These are phyloP conservation scores for Crossaster papposus DNA, from an alignment of 53 echinoderm and acorn worm species.

Conservation along the genomic window DNA sequence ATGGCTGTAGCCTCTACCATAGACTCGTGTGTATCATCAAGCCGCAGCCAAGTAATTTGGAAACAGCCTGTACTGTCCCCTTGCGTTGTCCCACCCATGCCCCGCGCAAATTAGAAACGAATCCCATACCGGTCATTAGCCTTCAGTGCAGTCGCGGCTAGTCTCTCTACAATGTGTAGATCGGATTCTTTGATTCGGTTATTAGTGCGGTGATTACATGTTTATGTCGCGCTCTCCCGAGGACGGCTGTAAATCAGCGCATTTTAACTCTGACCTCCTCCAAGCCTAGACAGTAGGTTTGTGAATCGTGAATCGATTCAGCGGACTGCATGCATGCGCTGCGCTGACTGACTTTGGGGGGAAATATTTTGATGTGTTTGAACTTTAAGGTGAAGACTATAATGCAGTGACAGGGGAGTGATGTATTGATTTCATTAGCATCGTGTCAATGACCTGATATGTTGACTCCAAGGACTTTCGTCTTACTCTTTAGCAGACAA, in stretches of 20 bases:
- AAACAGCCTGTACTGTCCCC: too few species aligned
- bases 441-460: slow-evolving; percentile 51
- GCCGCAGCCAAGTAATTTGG: too few species aligned
- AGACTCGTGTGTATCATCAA: too few species aligned
- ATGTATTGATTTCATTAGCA: slow-evolving; percentile 50
- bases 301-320: slow-evolving; percentile 13
- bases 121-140: slow-evolving; percentile 41
- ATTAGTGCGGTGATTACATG: slow-evolving; percentile 64
- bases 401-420: background rate
- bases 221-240: slow-evolving; percentile 53
- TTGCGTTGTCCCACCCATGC: background rate
- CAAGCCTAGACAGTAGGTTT: background rate
- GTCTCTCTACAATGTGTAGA: slow-evolving; percentile 3
- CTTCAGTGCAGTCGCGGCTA: background rate
- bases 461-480: background rate
- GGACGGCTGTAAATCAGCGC: slow-evolving; percentile 53
- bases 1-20: too few species aligned
- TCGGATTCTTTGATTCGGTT: slow-evolving; percentile 49
- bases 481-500: background rate
- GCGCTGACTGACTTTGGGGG: too few species aligned
- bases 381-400: slow-evolving; percentile 44
- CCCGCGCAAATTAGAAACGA: background rate
- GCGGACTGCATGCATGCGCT: too few species aligned
- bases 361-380: slow-evolving; percentile 40
- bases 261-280: slow-evolving; percentile 52